phyloP scores from a whole-genome alignment of 1,140 invertebrate species.

The Pentalonia nigronervosa region DNA sequence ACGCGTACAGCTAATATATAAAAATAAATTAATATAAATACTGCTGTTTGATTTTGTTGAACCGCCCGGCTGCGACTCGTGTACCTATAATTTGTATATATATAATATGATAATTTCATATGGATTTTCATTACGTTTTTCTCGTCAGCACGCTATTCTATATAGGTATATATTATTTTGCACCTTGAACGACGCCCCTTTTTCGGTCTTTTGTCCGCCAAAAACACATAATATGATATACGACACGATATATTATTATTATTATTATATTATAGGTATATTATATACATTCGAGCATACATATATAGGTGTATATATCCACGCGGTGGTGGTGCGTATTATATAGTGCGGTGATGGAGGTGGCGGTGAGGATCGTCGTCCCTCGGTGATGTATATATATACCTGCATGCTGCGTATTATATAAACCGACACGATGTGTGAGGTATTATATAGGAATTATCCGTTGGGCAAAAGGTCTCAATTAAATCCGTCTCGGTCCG shows the following conservation, averaged over 20 bases:
- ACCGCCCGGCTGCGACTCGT: too few species aligned
- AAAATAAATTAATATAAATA: background rate
- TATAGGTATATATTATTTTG: slow-evolving; percentile 3
- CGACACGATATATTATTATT: background rate
- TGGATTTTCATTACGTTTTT: background rate
- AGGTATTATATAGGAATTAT: background rate
- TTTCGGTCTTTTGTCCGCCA: background rate
- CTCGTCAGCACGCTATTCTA: background rate
- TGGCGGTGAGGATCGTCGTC: background rate
- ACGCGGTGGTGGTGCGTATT: background rate
- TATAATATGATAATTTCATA: background rate
- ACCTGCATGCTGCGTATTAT: background rate
- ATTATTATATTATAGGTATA: background rate
- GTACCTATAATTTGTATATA: background rate
- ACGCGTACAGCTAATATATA: background rate
- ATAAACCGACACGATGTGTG: slow-evolving; percentile 3
- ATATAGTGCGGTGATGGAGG: background rate
- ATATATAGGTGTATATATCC: background rate
- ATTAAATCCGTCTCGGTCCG: slow-evolving; percentile 49
- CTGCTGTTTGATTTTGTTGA: background rate
- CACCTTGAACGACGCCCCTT: slow-evolving; percentile 45
- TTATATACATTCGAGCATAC: background rate
- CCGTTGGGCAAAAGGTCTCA: slow-evolving; percentile 25
- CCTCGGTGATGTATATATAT: background rate
- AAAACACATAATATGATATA: background rate